Conservation (phyloP, 1,140 invertebrate species). For the Caenorhabditis tropicalis region DNA sequence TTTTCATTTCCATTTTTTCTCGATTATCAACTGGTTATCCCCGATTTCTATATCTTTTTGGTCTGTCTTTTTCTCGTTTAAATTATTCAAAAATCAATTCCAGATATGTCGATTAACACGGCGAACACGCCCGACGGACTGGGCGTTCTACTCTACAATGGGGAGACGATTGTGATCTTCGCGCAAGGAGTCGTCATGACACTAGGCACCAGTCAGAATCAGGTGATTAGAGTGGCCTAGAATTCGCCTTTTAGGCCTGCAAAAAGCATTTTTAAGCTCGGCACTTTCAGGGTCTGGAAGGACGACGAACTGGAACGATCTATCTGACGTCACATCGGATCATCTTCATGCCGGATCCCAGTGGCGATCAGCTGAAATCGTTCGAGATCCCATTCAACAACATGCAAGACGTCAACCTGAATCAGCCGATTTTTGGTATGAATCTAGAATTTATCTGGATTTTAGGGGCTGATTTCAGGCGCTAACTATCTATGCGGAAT, state of each 20-base stretch:
- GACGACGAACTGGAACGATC: constrained; percentile 30
- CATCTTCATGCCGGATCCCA: constrained; percentile 77
- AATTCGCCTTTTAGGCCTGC: background rate
- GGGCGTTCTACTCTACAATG: constrained; percentile 39
- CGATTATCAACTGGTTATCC: background rate
- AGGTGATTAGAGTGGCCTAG: background rate
- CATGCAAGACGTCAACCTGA: constrained; percentile 86
- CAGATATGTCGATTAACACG: constrained; percentile 39
- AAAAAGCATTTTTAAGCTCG: background rate
- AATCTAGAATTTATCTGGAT: background rate
- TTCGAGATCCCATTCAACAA: constrained; percentile 94
- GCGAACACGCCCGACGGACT: constrained; percentile 44
- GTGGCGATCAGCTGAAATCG: constrained; percentile 82
- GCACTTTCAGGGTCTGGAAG: background rate
- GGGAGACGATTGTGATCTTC: constrained; percentile 25
- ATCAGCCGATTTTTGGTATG: constrained; percentile 90
- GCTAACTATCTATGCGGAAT: constrained; percentile 96
- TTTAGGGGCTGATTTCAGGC: background rate
- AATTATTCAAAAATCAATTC: background rate
- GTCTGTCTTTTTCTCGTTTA: background rate
- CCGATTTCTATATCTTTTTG: background rate
- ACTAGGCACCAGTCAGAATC: constrained; percentile 16
- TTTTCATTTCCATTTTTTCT: background rate
- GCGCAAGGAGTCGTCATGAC: constrained; percentile 8
- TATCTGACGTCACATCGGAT: constrained; percentile 63